Base-by-base conservation (phyloP, 2,888 invertebrate species). In the Agapostemon virescens region DNA sequence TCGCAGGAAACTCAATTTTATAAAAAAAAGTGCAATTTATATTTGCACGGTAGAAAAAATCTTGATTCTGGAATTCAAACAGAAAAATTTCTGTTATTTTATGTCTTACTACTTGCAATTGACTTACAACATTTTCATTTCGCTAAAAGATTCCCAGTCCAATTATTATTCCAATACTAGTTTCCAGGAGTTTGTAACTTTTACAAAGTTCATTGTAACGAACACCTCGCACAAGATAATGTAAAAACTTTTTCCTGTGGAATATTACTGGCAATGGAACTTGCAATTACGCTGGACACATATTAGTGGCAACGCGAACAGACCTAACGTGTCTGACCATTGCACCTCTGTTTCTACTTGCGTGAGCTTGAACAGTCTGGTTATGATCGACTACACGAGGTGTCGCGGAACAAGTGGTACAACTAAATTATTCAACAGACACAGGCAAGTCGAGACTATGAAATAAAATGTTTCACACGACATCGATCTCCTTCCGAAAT, bases 381-480 rank as follows among this genome's bases (percentile, higher is more conserved):
- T 26, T 33, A 30, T 61, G 26, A 61, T 61, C 33, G 26, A 26
- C 55, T 26, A 26, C 26, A 55, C 23, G 26, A 55, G 26, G 55
- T 55, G 55, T 55, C 55, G n/a, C 49, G 49, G 26, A 55, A 55
- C 55, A 55, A 55, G 55, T 15, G 55, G 26, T 26, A 55, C 55
- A 26, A 55, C 55, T 26, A 55, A 55, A 26, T 55, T 26, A 55
- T 23, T 55, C 55, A 55, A 26, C 55, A 66, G 15, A 26, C 55
- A 26, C 15, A 26, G 55, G 55, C 26, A 2, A 23, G 55, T 55
- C 6, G 23, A 23, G 26, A 55, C 15, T 26, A 55, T 26, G 55
- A 26, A 55, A 55, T 49, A 49, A 49, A 49, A 49, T 49, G 49
- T 49, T n/a, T 11, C 49, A 11, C 11, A 11, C 49, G 49, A 11